A percentile compares a stretch with the other conserved stretches of the same genome.
Conservation (phyloP, 2,113 vertebrate genomes). For the Xiphophorus couchianus region DNA sequence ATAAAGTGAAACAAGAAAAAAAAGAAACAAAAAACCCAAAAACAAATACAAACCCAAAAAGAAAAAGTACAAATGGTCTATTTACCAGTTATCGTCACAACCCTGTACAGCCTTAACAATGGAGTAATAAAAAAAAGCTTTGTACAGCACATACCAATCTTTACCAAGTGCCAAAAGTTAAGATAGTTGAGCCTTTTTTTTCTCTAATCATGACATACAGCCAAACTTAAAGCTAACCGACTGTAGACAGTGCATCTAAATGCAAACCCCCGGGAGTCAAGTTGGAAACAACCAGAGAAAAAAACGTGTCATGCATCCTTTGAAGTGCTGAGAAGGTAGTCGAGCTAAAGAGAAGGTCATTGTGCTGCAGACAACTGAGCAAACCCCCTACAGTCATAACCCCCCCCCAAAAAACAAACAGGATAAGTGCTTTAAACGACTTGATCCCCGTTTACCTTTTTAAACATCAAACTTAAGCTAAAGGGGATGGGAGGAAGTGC, state of each 20-base stretch:
- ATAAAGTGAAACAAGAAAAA: slow-evolving; percentile 81
- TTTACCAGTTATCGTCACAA: slow-evolving; percentile 98
- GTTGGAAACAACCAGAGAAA: slow-evolving; percentile 71
- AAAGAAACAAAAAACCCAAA: slow-evolving; percentile 75
- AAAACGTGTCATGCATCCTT: slow-evolving; percentile 84
- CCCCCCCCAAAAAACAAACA: slow-evolving; percentile 35
- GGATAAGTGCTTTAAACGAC: slow-evolving; percentile 21
- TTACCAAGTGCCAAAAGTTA: slow-evolving; percentile 86
- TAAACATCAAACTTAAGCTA: slow-evolving; percentile 46
- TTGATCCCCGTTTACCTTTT: slow-evolving; percentile 59
- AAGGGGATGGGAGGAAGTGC: slow-evolving; percentile 54
- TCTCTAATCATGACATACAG: slow-evolving; percentile 83
- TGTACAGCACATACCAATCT: slow-evolving; percentile 97
- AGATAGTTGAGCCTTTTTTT: slow-evolving; percentile 81
- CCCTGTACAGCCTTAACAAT: slow-evolving; percentile 98
- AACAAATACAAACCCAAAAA: slow-evolving; percentile 79
- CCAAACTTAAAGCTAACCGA: slow-evolving; percentile 79
- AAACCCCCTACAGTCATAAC: slow-evolving; percentile 12
- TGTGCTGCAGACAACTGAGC: slow-evolving; percentile 77
- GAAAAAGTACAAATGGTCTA: slow-evolving; percentile 84
- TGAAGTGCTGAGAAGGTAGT: slow-evolving; percentile 90
- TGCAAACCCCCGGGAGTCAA: slow-evolving; percentile 74
- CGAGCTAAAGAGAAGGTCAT: slow-evolving; percentile 71
- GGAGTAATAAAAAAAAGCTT: slow-evolving; percentile 96
- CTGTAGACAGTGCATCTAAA: slow-evolving; percentile 85